Evolutionary conservation across 2,113 vertebrate genomes (phyloP).

Genomic region (Conger conger): DNA sequence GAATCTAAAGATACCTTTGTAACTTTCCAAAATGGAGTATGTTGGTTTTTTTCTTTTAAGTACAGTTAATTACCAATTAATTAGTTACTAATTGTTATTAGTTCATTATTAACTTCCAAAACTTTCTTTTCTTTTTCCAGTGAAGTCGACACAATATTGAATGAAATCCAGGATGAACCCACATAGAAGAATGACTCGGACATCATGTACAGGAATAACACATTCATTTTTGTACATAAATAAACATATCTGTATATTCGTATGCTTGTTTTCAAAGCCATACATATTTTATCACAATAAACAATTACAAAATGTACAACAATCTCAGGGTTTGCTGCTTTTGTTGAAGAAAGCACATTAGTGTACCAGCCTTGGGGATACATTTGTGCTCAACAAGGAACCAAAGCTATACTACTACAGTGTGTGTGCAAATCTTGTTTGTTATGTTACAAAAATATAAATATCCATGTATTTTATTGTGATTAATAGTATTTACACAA

Average conservation of each 20-base stretch:
- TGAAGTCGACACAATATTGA: constrained; percentile 59
- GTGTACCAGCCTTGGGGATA: neutral
- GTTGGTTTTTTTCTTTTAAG: too few relatives aligned
- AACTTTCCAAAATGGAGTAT: neutral
- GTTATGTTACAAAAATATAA: constrained; percentile 29
- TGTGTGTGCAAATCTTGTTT: constrained; percentile 24
- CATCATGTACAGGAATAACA: constrained; percentile 18
- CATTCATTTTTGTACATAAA: constrained; percentile 53
- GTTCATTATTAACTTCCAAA: too few relatives aligned
- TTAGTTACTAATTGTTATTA: too few relatives aligned
- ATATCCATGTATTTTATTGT: constrained; percentile 33
- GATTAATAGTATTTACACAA: constrained; percentile 59
- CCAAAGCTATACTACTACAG: neutral
- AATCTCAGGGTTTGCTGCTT: neutral
- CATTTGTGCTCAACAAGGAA: constrained; percentile 22
- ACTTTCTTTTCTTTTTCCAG: constrained; percentile 40
- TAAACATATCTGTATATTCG: constrained; percentile 40
- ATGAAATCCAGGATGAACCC: constrained; percentile 42
- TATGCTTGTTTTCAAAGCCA: constrained; percentile 32
- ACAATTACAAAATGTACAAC: constrained; percentile 27
- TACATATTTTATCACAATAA: constrained; percentile 49
- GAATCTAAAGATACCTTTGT: neutral
- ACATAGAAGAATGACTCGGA: constrained; percentile 3
- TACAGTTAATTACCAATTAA: too few relatives aligned
- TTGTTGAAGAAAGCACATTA: neutral